phyloP scores from a whole-genome alignment of 2,113 vertebrate species.

The Calidris pugnax region DNA sequence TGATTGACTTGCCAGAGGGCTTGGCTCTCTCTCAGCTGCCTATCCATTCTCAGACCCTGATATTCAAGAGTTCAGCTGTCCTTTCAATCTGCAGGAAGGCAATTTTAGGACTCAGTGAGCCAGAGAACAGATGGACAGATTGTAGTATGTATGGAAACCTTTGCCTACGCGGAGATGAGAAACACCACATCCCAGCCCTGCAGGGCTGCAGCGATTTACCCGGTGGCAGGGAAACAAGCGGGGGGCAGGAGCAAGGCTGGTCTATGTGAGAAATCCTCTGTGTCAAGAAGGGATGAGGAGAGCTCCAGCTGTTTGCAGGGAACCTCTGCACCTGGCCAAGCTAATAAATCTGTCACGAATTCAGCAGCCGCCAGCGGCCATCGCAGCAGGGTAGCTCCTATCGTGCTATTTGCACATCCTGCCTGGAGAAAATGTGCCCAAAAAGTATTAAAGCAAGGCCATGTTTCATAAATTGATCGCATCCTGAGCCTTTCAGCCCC shows the following conservation, averaged over 20 bases:
- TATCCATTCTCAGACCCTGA: background rate
- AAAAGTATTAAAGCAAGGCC: background rate
- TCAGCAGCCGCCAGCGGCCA: background rate
- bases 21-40: background rate
- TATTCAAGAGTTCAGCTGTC: background rate
- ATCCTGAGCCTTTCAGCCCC: background rate
- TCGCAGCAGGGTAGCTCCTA: background rate
- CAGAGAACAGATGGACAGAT: background rate
- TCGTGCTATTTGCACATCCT: background rate
- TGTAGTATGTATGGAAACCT: background rate
- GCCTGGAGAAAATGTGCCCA: background rate
- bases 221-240: rapidly evolving
- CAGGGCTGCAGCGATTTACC: background rate
- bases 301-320: conserved; percentile 33
- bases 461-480: background rate
- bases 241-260: background rate
- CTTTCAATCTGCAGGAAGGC: background rate
- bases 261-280: background rate
- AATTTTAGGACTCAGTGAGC: background rate
- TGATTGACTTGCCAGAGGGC: background rate
- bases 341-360: background rate
- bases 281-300: background rate
- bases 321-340: conserved; percentile 1
- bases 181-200: background rate
- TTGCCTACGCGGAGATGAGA: background rate